Percentiles rank a stretch among this genome's conserved stretches.
Conservation (phyloP, 2,888 invertebrate species). For the Siphonodentalium dalli region DNA sequence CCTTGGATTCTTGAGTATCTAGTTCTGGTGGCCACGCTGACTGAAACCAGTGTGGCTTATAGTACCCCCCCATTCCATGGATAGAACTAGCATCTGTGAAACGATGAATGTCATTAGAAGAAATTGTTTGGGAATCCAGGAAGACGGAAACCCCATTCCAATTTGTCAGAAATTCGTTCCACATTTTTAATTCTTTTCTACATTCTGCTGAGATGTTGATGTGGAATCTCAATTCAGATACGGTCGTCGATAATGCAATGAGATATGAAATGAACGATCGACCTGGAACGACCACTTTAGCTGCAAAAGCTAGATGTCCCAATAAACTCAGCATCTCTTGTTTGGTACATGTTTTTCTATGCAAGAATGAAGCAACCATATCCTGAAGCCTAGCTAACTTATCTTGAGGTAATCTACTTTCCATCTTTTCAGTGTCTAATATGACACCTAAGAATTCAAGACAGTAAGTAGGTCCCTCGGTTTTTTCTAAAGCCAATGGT, state of each 20-base stretch:
- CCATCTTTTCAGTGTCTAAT: conserved; percentile 24
- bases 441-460: conserved; percentile 29
- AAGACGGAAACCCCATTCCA: too few species aligned
- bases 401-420: conserved; percentile 18
- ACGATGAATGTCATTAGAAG: too few species aligned
- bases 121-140: too few species aligned
- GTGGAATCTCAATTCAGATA: conserved; percentile 8
- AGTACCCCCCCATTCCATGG: too few species aligned
- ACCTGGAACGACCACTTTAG: conserved; percentile 9
- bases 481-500: conserved; percentile 23
- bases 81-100: too few species aligned
- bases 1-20: too few species aligned
- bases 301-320: conserved; percentile 21
- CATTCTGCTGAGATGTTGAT: not conserved
- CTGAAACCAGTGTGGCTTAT: too few species aligned
- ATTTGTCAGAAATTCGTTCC: too few species aligned
- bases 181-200: not conserved
- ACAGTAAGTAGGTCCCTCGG: conserved; percentile 14
- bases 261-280: conserved; percentile 18
- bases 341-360: conserved; percentile 6
- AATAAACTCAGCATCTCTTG: conserved; percentile 15
- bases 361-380: not conserved
- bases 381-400: conserved; percentile 17
- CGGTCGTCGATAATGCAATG: conserved; percentile 13
- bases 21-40: too few species aligned